Evolutionary conservation across 2,797 vertebrate species (phyloP).

Genomic region (Hydrophis major): DNA sequence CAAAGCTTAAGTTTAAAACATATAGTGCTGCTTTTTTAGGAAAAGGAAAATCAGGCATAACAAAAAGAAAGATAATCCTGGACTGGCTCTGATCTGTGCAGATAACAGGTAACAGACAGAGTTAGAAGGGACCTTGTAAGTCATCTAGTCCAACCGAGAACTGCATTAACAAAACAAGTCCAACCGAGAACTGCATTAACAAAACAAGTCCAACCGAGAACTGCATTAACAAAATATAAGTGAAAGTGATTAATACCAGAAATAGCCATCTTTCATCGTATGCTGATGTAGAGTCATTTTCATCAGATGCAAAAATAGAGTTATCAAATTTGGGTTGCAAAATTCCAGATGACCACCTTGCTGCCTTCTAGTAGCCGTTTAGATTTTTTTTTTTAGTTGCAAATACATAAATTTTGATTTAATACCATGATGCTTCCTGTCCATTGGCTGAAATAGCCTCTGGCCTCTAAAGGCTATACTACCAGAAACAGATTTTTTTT

Average conservation of each 20-base stretch:
- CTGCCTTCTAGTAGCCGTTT: neutral
- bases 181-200: too few relatives aligned
- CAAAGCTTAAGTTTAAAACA: neutral
- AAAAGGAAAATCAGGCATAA: neutral
- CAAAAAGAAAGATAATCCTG: neutral
- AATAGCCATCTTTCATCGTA: neutral
- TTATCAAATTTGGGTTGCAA: neutral
- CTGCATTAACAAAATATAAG: neutral
- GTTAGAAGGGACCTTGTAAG: too few relatives aligned
- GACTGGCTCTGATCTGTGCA: too few relatives aligned
- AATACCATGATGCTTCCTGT: neutral
- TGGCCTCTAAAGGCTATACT: neutral
- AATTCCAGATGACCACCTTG: neutral
- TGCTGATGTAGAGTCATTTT: neutral
- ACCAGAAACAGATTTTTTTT: neutral
- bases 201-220: neutral
- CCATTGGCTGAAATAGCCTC: neutral
- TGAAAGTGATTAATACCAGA: neutral
- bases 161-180: too few relatives aligned
- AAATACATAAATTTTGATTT: neutral
- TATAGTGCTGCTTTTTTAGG: neutral
- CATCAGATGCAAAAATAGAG: neutral
- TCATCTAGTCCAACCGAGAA: too few relatives aligned
- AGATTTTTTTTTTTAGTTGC: neutral
- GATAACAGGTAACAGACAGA: too few relatives aligned